Base-by-base conservation (phyloP, 2,797 vertebrate genomes). In the Discoglossus pictus region DNA sequence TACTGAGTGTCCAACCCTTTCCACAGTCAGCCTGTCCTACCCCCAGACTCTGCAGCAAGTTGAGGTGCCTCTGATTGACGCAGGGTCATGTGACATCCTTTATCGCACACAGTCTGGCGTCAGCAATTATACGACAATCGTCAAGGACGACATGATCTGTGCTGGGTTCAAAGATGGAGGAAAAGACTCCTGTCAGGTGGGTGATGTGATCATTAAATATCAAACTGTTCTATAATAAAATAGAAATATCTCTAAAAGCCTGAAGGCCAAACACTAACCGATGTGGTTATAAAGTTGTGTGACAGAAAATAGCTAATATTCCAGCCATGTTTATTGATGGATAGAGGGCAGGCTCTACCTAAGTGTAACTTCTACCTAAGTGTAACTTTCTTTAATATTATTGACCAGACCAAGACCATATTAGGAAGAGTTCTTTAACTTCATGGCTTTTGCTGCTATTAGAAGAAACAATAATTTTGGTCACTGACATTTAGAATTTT, bases 151-250 rank as follows among this genome's bases (percentile, higher is more conserved):
- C 65, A 93, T 94, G 93, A 71, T 94, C 50, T 94, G 93, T 17
- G 92, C 92, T 0, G 92, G 93, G 38, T 83, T 70, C 1, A 68
- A 76, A 0, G 58, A 59, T 12, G 92, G 93, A 7, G 86, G 85
- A 31, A 81, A 63, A 1, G 93, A 94, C 0, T 88, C 92, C 59
- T 94, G 93, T 71, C 92, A 92, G 90, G 92, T 93, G n/a, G n/a
- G n/a, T n/a, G n/a, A 74, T 21, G 69, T 31, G 27, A 9, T 10
- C 8, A 31, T 8, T 12, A 6, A 9, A 17, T 8, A 2, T n/a
- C 4, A 8, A 15, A 12, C 31, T 16, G 3, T n/a, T 12, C 17
- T 15, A 55, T 15, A 16, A 11, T 11, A 1, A 4, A 21, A 11
- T 7, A 4, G 12, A 20, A 8, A 18, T n/a, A n/a, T n/a, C n/a